Base-by-base conservation (phyloP, 2,797 vertebrate genomes). In the Hippopotamyrus pictus region DNA sequence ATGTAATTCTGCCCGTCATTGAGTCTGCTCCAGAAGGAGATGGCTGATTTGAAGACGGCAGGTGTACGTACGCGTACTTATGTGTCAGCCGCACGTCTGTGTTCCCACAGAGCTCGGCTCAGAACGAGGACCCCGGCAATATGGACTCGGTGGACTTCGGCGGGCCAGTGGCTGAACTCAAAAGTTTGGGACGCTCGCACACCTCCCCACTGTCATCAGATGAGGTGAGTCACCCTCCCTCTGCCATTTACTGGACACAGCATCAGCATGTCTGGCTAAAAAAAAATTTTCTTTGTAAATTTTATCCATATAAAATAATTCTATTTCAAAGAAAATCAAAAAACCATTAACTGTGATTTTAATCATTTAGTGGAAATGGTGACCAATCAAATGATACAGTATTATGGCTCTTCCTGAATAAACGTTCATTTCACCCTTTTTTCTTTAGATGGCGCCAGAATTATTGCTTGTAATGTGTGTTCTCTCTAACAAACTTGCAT, bases 141-240 rank as follows among this genome's bases (percentile, higher is more conserved):
- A 96, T 96, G 89, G 98, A 98, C 92, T 99, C 98, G 0, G 97
- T 96, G 90, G 98, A 99, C 91, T 90, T 99, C 94, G 97, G 97
- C 0, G 97, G 97, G 33, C 92, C 97, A 88, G 94, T 96, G 94
- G 94, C 95, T 1, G 97, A 98, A 90, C 95, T 95, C 84, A 98
- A 96, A 95, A 91, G 93, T 12, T 94, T 96, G 0, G 97, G 97
- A 76, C 96, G 93, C 90, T 97, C 96, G 0, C 97, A 96, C 90
- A 96, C 95, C 88, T 92, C 96, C 87, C 93, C 76, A 3, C 92
- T 98, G 62, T 99, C 98, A 0, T 99, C 99, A 14, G 97, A 98
- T 57, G 98, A 99, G 98, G 98, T 99, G 95, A 12, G 91, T 51
- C 17, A 0, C 62, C 4, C 33, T 19, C 65, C 11, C 57, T 17